These are phyloP conservation scores for Catharus ustulatus DNA, from an alignment of 2,797 vertebrate species.

Conservation along the genomic window DNA sequence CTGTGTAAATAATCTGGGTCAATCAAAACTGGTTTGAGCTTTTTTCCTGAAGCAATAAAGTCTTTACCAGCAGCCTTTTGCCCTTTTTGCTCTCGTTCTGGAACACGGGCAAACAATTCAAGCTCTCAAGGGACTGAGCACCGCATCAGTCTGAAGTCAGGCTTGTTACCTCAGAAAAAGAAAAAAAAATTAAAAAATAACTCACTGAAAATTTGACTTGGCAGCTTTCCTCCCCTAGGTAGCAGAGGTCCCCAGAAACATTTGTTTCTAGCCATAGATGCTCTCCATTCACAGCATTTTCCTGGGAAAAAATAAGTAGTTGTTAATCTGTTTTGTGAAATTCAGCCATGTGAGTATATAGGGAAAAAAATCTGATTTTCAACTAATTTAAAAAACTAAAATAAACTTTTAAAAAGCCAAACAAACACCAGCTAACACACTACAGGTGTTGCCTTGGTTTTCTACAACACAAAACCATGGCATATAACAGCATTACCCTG, in stretches of 20 bases:
- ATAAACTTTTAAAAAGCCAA: background rate
- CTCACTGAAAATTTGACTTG: conserved; percentile 94
- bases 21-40: background rate
- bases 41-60: background rate
- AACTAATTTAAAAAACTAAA: background rate
- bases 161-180: background rate
- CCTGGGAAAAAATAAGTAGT: conserved; percentile 75
- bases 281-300: conserved; percentile 94
- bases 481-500: background rate
- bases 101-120: background rate
- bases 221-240: conserved; percentile 95
- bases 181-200: conserved; percentile 48
- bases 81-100: background rate
- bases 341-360: background rate
- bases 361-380: background rate
- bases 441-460: background rate
- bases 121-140: background rate
- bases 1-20: background rate
- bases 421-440: background rate
- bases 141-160: background rate
- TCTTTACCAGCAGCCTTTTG: background rate
- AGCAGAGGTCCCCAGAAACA: conserved; percentile 96
- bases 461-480: background rate
- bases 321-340: background rate
- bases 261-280: conserved; percentile 98